phyloP scores from a whole-genome alignment of 2,797 vertebrate species.

The Trichosurus vulpecula region DNA sequence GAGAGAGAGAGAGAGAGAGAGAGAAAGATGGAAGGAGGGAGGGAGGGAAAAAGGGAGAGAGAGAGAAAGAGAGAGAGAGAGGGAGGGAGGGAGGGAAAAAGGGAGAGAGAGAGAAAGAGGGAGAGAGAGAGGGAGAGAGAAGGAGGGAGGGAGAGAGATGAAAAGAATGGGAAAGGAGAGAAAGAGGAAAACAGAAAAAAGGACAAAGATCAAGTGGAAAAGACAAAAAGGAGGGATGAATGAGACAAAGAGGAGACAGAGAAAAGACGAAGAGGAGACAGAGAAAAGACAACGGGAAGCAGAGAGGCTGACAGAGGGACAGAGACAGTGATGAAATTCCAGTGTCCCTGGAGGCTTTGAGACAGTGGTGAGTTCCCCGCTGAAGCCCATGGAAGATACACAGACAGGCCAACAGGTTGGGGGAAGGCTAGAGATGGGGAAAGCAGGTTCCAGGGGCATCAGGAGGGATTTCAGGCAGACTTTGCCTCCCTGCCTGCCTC shows the following conservation, averaged over 20 bases:
- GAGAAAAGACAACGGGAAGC: background rate
- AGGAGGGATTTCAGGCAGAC: background rate
- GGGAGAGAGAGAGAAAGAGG: too few species aligned
- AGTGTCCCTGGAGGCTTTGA: background rate
- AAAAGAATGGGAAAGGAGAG: too few species aligned
- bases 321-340: background rate
- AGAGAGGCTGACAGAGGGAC: background rate
- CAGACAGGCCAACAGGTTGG: background rate
- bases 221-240: background rate
- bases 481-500: too few species aligned
- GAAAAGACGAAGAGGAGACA: too few species aligned
- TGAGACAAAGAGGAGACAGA: background rate
- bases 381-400: background rate
- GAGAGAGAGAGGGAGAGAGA: rapidly evolving
- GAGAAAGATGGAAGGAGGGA: too few species aligned
- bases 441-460: background rate
- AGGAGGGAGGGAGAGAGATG: too few species aligned
- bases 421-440: background rate
- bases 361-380: background rate
- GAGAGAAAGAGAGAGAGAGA: too few species aligned
- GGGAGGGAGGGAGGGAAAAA: too few species aligned
- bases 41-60: too few species aligned
- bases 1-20: too few species aligned
- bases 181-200: too few species aligned
- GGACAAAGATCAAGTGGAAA: too few species aligned